phyloP scores from a whole-genome alignment of 2,888 invertebrate species.

The Macrophya alboannulata region DNA sequence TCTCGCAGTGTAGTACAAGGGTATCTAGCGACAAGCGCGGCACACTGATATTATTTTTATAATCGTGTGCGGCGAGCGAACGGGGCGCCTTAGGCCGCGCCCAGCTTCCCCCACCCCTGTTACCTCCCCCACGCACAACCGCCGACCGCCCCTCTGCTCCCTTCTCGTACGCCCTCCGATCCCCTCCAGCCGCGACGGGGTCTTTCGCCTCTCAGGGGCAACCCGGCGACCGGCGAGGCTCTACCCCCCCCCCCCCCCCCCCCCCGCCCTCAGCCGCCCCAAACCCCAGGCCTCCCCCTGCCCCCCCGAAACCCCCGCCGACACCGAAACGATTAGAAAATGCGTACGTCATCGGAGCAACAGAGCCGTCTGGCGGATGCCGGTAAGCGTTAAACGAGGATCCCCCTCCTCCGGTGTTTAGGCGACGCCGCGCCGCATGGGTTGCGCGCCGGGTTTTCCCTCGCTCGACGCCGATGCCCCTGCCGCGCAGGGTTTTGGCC shows the following conservation, averaged over 20 bases:
- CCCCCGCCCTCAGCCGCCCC: slow-evolving; percentile 48
- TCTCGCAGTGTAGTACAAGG: slow-evolving; percentile 65
- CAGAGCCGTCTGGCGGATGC: slow-evolving; percentile 72
- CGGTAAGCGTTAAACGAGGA: slow-evolving; percentile 66
- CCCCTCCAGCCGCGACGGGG: slow-evolving; percentile 63
- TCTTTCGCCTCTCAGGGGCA: slow-evolving; percentile 60
- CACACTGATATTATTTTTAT: slow-evolving; percentile 75
- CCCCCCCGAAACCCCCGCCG: slow-evolving; percentile 41
- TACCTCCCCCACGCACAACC: slow-evolving; percentile 58
- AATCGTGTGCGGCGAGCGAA: slow-evolving; percentile 79
- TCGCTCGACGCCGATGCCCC: slow-evolving; percentile 51
- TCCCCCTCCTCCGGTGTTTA: slow-evolving; percentile 42
- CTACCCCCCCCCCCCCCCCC: slow-evolving; percentile 38
- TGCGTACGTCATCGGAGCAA: slow-evolving; percentile 68
- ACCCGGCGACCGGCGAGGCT: slow-evolving; percentile 53
- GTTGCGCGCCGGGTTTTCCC: slow-evolving; percentile 45
- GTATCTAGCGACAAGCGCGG: slow-evolving; percentile 74
- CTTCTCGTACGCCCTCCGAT: slow-evolving; percentile 66
- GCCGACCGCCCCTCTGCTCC: slow-evolving; percentile 64
- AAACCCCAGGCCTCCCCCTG: slow-evolving; percentile 49
- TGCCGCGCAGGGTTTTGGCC: slow-evolving; percentile 1
- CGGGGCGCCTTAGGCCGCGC: slow-evolving; percentile 80
- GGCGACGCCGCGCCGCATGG: slow-evolving; percentile 48
- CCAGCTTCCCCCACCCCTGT: slow-evolving; percentile 76
- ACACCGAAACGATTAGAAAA: slow-evolving; percentile 63